These are phyloP conservation scores for Hymenochirus boettgeri DNA, from an alignment of 2,113 vertebrate species.

Conservation along the genomic window DNA sequence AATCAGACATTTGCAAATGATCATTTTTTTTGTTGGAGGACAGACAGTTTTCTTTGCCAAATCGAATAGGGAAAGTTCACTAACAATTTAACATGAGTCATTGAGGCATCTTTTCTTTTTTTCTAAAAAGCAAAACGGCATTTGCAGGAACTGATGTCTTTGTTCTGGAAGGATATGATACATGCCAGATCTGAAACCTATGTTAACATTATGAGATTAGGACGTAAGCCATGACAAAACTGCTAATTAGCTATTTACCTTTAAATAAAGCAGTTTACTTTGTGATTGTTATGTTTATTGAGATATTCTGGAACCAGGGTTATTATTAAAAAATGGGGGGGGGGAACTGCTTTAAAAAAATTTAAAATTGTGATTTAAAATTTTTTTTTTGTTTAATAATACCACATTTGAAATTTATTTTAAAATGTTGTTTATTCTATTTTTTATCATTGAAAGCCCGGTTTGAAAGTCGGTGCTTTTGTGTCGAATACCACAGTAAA, in stretches of 20 bases:
- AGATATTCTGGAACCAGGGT: slow-evolving; percentile 1
- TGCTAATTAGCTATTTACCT: slow-evolving; percentile 48
- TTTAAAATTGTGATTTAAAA: no score
- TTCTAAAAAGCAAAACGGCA: slow-evolving; percentile 49
- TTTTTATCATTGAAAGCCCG: no score
- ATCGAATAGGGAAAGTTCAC: slow-evolving; percentile 61
- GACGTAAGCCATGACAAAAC: slow-evolving; percentile 50
- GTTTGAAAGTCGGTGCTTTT: no score
- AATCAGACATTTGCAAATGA: slow-evolving; percentile 41
- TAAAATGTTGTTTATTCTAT: no score
- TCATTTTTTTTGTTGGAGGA: slow-evolving; percentile 35
- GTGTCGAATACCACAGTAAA: no score
- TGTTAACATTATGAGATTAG: slow-evolving; percentile 62
- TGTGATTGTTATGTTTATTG: slow-evolving; percentile 3
- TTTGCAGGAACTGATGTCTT: slow-evolving; percentile 59
- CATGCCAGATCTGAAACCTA: slow-evolving; percentile 63
- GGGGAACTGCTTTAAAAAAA: no score
- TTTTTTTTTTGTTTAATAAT: no score
- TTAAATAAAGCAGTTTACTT: slow-evolving; percentile 28
- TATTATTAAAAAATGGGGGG: slow-evolving; percentile 2
- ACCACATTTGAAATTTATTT: no score
- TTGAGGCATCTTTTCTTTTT: slow-evolving; percentile 51
- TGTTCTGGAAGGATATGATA: slow-evolving; percentile 56
- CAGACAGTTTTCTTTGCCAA: slow-evolving; percentile 48
- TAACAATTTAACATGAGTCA: slow-evolving; percentile 58